phyloP scores from a whole-genome alignment of 2,888 invertebrate species.

The Cantharis lateralis region DNA sequence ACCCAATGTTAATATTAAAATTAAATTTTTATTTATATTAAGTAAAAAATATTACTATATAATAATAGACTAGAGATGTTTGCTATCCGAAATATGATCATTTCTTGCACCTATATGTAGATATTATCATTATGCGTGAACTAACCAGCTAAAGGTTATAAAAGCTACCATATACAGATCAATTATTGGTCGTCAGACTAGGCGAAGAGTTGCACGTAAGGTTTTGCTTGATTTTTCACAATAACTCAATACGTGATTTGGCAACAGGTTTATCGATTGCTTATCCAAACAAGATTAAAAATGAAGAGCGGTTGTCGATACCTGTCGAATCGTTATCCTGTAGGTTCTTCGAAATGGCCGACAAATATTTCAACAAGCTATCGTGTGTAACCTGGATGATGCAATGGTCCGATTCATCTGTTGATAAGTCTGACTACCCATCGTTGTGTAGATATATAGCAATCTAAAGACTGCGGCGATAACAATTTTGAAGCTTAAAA shows the following conservation, averaged over 20 bases:
- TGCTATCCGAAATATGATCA: not conserved
- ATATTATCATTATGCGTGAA: not conserved
- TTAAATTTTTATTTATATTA: not conserved
- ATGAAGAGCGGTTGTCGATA: no score
- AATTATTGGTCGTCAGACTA: not conserved
- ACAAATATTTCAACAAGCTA: not conserved
- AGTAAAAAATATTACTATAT: no score
- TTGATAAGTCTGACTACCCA: not conserved
- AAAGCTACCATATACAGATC: not conserved
- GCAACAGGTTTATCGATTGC: no score
- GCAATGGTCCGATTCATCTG: not conserved
- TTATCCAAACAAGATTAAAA: no score
- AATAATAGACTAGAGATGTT: no score
- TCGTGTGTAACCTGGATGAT: not conserved
- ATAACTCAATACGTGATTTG: not conserved
- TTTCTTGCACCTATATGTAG: not conserved
- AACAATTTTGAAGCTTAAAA: no score
- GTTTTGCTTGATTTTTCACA: not conserved
- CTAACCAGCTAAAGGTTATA: not conserved
- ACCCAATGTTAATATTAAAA: not conserved
- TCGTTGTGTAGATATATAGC: not conserved
- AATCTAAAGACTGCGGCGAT: not conserved
- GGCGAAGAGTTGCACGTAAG: no score
- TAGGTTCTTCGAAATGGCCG: no score
- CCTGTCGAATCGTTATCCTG: no score